Evolutionary conservation across 2,797 vertebrate genomes (phyloP).

Genomic region (Phoxinus dragarum): DNA sequence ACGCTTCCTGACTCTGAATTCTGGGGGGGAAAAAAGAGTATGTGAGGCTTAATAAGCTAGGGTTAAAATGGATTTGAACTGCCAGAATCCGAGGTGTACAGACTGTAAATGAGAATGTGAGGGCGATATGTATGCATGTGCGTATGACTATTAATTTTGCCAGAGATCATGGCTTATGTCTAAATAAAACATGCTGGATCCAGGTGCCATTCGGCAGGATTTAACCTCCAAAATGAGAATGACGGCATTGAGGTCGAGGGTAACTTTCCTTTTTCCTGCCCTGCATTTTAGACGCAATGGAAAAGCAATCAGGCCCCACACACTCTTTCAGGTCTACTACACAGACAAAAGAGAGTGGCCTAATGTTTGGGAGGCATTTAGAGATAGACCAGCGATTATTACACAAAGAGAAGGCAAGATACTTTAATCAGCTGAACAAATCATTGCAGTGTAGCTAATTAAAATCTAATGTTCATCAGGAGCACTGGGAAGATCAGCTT

Average conservation of each 20-base stretch:
- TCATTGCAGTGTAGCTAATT: conserved; percentile 58
- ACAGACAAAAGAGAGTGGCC: conserved; percentile 3
- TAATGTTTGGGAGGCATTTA: conserved; percentile 31
- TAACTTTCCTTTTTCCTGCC: conserved; percentile 21
- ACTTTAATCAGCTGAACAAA: conserved; percentile 60
- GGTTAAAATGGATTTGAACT: conserved; percentile 36
- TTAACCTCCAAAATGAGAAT: conserved; percentile 27
- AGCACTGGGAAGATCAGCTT: conserved; percentile 45
- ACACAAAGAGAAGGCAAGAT: conserved; percentile 45
- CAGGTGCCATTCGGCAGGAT: conserved; percentile 21
- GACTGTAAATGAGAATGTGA: conserved; percentile 7
- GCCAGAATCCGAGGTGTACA: neutral
- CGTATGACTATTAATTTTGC: neutral
- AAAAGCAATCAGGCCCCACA: conserved; percentile 50
- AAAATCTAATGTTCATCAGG: conserved; percentile 50
- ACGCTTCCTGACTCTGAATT: conserved; percentile 9
- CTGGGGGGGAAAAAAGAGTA: neutral
- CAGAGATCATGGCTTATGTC: conserved; percentile 14
- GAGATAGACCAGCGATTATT: conserved; percentile 51
- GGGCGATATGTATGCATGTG: conserved; percentile 7
- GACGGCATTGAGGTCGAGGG: conserved; percentile 31
- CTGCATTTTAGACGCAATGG: conserved; percentile 33
- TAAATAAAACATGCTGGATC: conserved; percentile 38
- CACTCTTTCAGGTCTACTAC: conserved; percentile 19
- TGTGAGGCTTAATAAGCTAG: conserved; percentile 36